Evolutionary conservation across 2,797 vertebrate species (phyloP), one percentile per base, ranked within the genome.

Genomic region (Chrysolophus pictus): DNA sequence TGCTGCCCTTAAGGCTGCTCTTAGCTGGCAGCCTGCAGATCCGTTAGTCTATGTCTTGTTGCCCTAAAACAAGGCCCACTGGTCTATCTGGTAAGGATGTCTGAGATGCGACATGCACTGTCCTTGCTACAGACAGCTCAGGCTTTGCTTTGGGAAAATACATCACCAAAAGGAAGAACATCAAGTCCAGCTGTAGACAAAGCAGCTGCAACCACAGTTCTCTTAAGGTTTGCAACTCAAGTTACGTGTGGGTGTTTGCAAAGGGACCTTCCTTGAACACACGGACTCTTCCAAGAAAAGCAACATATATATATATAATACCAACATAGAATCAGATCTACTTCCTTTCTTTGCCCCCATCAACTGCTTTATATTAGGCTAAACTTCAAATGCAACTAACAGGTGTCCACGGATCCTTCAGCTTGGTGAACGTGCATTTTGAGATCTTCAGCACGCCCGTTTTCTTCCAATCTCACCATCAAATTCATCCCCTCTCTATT

Each of bases 21-120:
- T 56, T 35, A 19, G 9, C 67, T 68, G 15, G 31, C 3, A 15
- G 14, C 5, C 33, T 39, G 56, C 8, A 69, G 67, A 56, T 29
- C 49, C 41, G 1, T 19, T 18, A 55, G 18, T 21, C 31, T 10
- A 12, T 4, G 29, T 19, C 31, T 55, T 55, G 29, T 11, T 70
- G 60, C 23, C 55, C 37, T 72, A 69, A 76, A 76, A n/a, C 5
- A 24, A 47, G 31, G 21, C 14, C 2, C 9, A 28, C 39, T 2
- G 23, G 33, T 19, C 6, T 19, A 41, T 29, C 28, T n/a, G 22
- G 49, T 55, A 63, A 42, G 67, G 31, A 3, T 5, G 22, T 14
- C 11, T 35, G 44, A 60, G 49, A 21, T 0, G 3, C 35, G 55
- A 42, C 14, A 33, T 1, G 33, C 18, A 8, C 17, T 23, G 14